Percentiles rank a stretch among this genome's conserved stretches.
Evolutionary conservation across 2,888 invertebrate genomes (phyloP).

Genomic region (Hydrotaea diabolus): DNA sequence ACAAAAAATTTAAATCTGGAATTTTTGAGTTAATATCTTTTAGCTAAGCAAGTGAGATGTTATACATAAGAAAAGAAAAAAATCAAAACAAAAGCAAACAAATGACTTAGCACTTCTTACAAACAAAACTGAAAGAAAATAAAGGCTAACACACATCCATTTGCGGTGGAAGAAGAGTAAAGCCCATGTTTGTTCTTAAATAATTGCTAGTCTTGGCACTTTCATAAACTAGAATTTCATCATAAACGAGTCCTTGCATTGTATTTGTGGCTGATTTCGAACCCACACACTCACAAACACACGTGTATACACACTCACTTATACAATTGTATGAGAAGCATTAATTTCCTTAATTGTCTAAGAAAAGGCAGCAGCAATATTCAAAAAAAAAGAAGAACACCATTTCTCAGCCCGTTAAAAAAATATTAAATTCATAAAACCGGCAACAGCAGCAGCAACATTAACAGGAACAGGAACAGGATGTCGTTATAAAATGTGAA

Average conservation of each 20-base stretch:
- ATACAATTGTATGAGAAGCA: conserved; percentile 9
- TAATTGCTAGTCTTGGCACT: conserved; percentile 1
- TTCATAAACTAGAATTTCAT: not conserved
- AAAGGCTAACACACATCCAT: not conserved
- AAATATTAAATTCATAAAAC: conserved; percentile 55
- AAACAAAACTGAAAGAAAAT: not conserved
- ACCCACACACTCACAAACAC: not conserved
- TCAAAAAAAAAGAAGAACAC: not conserved
- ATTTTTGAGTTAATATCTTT: too few relatives aligned
- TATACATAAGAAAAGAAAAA: not conserved
- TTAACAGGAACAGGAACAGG: not conserved
- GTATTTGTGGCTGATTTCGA: conserved; percentile 10
- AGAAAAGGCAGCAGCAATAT: too few relatives aligned
- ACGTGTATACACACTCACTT: not conserved
- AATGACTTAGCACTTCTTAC: not conserved
- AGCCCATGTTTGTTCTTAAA: not conserved
- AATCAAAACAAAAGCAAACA: not conserved
- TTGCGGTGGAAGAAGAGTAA: not conserved
- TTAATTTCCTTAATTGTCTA: conserved; percentile 63
- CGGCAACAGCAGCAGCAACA: not conserved
- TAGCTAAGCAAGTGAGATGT: too few relatives aligned
- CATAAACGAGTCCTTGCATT: conserved; percentile 44
- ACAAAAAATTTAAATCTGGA: too few relatives aligned
- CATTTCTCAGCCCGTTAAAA: conserved; percentile 45
- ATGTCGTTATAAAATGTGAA: not conserved